phyloP scores from a whole-genome alignment of 1,140 invertebrate genomes.

The Uloborus diversus region DNA sequence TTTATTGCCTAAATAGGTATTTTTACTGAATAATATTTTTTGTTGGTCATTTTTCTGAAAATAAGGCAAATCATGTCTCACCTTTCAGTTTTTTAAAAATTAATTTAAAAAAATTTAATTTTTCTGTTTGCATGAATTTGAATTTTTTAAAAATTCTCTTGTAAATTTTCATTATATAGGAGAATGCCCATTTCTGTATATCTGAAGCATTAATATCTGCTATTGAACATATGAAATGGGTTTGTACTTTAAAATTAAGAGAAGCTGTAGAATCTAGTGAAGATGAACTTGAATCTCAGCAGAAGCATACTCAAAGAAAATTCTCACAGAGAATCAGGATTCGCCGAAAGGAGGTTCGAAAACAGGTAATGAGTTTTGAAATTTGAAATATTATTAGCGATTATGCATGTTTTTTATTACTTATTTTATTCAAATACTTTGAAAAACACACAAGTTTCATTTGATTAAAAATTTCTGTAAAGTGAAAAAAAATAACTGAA shows the following conservation, averaged over 20 bases:
- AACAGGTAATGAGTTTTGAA: conserved; percentile 63
- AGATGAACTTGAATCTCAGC: conserved; percentile 77
- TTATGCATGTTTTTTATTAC: neutral
- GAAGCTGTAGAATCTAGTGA: conserved; percentile 73
- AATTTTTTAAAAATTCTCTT: neutral
- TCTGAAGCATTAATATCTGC: conserved; percentile 85
- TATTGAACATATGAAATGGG: conserved; percentile 74
- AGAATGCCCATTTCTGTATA: conserved; percentile 87
- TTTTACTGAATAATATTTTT: neutral
- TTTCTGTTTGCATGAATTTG: conserved; percentile 7
- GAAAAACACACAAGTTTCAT: too few species aligned
- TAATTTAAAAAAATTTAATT: neutral
- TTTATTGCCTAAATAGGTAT: neutral
- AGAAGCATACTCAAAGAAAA: too few species aligned
- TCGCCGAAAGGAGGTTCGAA: conserved; percentile 69
- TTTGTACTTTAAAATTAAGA: conserved; percentile 65
- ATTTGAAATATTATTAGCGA: neutral
- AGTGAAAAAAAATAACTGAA: too few species aligned
- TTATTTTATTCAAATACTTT: neutral
- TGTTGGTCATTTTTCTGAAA: too few species aligned
- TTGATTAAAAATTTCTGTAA: too few species aligned
- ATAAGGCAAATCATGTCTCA: neutral
- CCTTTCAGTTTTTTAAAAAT: neutral
- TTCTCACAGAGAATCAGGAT: conserved; percentile 75
- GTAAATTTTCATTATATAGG: too few species aligned